A percentile compares a stretch with the other conserved stretches of the same genome.
phyloP scores from a whole-genome alignment of 1,140 invertebrate genomes.

The Pseudobourletiella spinata region DNA sequence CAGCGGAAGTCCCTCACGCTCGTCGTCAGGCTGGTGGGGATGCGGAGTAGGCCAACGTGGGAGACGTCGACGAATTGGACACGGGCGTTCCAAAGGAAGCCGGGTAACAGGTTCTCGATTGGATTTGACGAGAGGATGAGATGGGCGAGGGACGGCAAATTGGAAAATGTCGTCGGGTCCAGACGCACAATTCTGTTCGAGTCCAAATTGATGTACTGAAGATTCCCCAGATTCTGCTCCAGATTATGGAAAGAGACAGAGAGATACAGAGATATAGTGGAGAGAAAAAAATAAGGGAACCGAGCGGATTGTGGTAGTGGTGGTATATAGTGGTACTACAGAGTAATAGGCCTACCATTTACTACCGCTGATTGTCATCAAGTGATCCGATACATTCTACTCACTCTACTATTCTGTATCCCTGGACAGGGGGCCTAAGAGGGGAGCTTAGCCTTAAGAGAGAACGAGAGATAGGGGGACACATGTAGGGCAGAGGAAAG shows the following conservation, averaged over 20 bases:
- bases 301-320: background rate
- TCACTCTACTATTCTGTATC: too few species aligned
- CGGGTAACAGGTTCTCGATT: conserved; percentile 53
- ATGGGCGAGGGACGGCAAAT: conserved; percentile 63
- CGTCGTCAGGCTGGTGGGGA: conserved; percentile 73
- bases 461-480: too few species aligned
- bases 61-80: conserved; percentile 74
- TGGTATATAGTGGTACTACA: too few species aligned
- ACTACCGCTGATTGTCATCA: too few species aligned
- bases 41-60: conserved; percentile 61
- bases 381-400: too few species aligned
- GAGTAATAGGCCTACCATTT: too few species aligned
- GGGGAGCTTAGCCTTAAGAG: too few species aligned
- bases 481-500: too few species aligned
- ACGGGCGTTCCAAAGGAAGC: conserved; percentile 52
- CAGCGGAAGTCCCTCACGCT: conserved; percentile 70
- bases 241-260: conserved; percentile 5
- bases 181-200: conserved; percentile 61
- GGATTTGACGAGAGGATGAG: conserved; percentile 62
- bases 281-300: background rate
- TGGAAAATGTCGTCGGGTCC: conserved; percentile 60
- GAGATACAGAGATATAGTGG: background rate
- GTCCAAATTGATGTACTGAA: conserved; percentile 71
- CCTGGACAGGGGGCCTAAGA: too few species aligned
- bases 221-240: conserved; percentile 48